These are phyloP conservation scores for Felis catus DNA, from an alignment of 2,113 vertebrate species.

Conservation along the genomic window F.catus_Fca126_mat1.0 CM031417.1:125748001-125748500, in stretches of 20 bases:
- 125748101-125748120: not conserved
- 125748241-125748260: not conserved
- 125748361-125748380: not conserved
- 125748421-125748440: not conserved
- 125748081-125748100: not conserved
- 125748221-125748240: not conserved
- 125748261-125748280: not conserved
- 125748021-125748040: not conserved
- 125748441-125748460: not conserved
- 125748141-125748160: not conserved
- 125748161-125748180: not conserved
- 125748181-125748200: not conserved
- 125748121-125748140: not conserved
- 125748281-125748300: rapidly evolving
- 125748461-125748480: not conserved
- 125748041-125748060: not conserved
- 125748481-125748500: not conserved
- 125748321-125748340: not conserved
- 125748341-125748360: rapidly evolving
- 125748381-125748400: not conserved
- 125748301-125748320: rapidly evolving
- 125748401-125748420: not conserved
- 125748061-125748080: not conserved
- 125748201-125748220: not conserved
- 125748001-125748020: not conserved